Percentiles rank a stretch among this genome's conserved stretches.
Conservation (phyloP, 2,888 invertebrate species). For the Ellobium chinense region DNA sequence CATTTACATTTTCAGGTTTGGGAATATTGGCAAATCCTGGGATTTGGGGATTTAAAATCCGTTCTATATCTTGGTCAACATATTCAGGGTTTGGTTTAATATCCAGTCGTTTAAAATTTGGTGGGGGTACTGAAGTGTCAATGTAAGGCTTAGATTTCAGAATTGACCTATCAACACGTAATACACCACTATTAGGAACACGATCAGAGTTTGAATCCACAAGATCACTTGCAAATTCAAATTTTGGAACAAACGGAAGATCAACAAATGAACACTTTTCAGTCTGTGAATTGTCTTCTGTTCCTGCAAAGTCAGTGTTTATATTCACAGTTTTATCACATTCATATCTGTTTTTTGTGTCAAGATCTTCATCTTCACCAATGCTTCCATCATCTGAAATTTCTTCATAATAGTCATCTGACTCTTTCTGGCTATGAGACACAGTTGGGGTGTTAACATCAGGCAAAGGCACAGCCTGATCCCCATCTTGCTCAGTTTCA, state of each 20-base stretch:
- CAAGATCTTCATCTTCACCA: conserved; percentile 16
- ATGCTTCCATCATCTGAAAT: conserved; percentile 35
- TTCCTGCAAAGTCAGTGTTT: background rate
- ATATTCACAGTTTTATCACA: background rate
- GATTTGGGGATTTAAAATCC: background rate
- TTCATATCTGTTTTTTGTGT: background rate
- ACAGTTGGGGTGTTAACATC: too few relatives aligned
- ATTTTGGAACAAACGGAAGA: conserved; percentile 45
- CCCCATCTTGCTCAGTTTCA: too few relatives aligned
- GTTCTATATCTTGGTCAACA: background rate
- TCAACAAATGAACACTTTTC: conserved; percentile 17
- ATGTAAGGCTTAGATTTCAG: conserved; percentile 5
- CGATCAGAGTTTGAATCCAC: background rate
- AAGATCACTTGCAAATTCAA: conserved; percentile 30
- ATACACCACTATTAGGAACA: conserved; percentile 1
- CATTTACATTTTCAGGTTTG: background rate
- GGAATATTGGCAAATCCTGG: background rate
- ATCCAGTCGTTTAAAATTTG: conserved; percentile 32
- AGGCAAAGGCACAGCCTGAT: too few relatives aligned
- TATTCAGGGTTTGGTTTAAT: conserved; percentile 1
- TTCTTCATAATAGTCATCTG: conserved; percentile 30
- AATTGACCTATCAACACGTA: background rate
- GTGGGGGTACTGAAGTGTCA: conserved; percentile 33
- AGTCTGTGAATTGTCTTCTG: background rate
- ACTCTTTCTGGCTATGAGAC: background rate